Percentiles rank a stretch among this genome's conserved stretches.
phyloP scores from a whole-genome alignment of 2,888 invertebrate species.

The Diplolepis rosae region DNA sequence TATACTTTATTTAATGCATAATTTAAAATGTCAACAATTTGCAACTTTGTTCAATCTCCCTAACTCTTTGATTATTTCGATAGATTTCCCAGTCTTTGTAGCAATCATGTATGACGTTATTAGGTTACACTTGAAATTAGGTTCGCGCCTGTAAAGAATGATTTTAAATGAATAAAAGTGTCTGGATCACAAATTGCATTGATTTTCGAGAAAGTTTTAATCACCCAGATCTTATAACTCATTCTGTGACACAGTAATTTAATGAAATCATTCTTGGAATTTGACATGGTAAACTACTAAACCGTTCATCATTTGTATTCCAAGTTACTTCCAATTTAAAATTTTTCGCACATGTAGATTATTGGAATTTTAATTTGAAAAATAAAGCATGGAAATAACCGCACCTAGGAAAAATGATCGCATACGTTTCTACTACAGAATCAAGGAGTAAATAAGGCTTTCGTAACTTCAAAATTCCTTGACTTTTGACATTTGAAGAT shows the following conservation, averaged over 20 bases:
- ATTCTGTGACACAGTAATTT: conserved; percentile 20
- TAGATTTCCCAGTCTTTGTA: no score
- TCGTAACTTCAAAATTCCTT: conserved; percentile 13
- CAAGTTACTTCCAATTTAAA: not conserved
- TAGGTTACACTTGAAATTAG: not conserved
- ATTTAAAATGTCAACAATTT: no score
- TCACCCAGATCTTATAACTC: conserved; percentile 22
- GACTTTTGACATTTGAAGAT: conserved; percentile 11
- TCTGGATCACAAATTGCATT: not conserved
- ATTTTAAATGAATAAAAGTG: conserved; percentile 34
- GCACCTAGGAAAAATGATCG: not conserved
- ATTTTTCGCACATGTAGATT: not conserved
- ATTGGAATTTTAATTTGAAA: not conserved
- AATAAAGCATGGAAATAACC: not conserved
- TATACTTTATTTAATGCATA: no score
- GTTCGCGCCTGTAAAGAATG: conserved; percentile 34
- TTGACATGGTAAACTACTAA: conserved; percentile 28
- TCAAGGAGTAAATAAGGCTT: conserved; percentile 14
- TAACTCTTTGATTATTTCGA: no score
- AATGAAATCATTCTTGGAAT: conserved; percentile 13
- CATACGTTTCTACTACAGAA: not conserved
- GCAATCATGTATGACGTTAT: not conserved
- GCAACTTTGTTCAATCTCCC: no score
- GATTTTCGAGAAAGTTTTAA: conserved; percentile 29
- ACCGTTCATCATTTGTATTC: conserved; percentile 19